Conservation (phyloP, 2,888 invertebrate genomes). For the Troides aeacus region DNA sequence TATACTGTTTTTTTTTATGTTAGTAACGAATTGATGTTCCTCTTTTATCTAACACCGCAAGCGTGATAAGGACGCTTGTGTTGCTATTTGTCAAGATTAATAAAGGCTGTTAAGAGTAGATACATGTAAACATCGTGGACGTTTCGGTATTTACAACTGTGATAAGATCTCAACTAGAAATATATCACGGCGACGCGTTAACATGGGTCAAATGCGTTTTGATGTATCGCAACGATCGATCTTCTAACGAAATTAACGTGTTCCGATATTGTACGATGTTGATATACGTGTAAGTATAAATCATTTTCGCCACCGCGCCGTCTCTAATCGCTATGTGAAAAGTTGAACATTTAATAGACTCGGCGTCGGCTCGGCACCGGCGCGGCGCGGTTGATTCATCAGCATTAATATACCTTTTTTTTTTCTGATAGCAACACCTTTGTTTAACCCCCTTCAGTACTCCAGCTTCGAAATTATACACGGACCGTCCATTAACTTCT, state of each 20-base stretch:
- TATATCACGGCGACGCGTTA: constrained; percentile 19
- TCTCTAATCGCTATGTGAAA: constrained; percentile 41
- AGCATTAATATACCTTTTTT: constrained; percentile 68
- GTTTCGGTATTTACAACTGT: constrained; percentile 12
- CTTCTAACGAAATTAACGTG: constrained; percentile 26
- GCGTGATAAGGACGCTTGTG: constrained; percentile 6
- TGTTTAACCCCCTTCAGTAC: constrained; percentile 69
- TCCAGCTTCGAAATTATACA: constrained; percentile 59
- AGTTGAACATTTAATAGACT: constrained; percentile 45
- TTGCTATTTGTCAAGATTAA: constrained; percentile 10
- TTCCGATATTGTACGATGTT: constrained; percentile 28
- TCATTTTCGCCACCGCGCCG: constrained; percentile 40
- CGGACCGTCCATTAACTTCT: constrained; percentile 69
- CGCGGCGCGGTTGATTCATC: constrained; percentile 67
- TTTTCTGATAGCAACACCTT: constrained; percentile 54
- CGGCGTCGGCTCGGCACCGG: constrained; percentile 51
- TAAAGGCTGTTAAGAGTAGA: constrained; percentile 10
- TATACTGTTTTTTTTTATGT: too few species aligned
- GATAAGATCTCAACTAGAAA: constrained; percentile 23
- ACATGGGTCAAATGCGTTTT: constrained; percentile 13
- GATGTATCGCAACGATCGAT: constrained; percentile 21
- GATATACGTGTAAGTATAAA: constrained; percentile 54
- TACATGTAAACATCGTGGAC: constrained; percentile 8
- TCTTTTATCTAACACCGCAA: not conserved
- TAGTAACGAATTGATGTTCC: not conserved